Conservation (phyloP, 2,797 vertebrate genomes). For the Hafferia zeledoni region DNA sequence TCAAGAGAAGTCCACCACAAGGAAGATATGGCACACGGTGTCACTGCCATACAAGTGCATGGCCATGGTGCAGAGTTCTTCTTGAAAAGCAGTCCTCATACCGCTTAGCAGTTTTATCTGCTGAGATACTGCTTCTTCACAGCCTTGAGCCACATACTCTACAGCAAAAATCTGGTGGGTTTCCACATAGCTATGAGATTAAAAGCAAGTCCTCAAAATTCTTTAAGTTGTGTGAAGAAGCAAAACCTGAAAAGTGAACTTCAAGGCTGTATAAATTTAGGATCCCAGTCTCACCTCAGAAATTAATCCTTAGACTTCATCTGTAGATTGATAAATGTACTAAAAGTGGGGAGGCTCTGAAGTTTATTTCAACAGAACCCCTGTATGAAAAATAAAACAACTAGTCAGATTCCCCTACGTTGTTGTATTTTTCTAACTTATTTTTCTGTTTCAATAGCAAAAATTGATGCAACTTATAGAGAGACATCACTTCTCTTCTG, state of each 20-base stretch:
- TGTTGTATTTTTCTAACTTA: background rate
- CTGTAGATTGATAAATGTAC: background rate
- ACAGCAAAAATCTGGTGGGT: background rate
- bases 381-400: background rate
- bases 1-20: background rate
- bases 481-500: constrained; percentile 70
- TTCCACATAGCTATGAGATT: background rate
- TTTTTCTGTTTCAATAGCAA: constrained; percentile 21
- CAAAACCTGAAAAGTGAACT: background rate
- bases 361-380: background rate
- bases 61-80: background rate
- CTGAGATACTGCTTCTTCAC: background rate
- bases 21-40: background rate
- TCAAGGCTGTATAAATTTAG: background rate
- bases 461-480: constrained; percentile 54
- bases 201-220: background rate
- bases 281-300: background rate
- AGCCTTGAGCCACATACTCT: background rate
- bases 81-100: background rate
- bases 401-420: background rate
- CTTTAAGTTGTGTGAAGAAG: background rate
- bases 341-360: background rate
- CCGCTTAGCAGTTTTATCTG: background rate
- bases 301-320: background rate
- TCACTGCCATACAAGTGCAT: background rate